Conservation (phyloP, 1,140 invertebrate species). For the Wasmannia auropunctata region DNA sequence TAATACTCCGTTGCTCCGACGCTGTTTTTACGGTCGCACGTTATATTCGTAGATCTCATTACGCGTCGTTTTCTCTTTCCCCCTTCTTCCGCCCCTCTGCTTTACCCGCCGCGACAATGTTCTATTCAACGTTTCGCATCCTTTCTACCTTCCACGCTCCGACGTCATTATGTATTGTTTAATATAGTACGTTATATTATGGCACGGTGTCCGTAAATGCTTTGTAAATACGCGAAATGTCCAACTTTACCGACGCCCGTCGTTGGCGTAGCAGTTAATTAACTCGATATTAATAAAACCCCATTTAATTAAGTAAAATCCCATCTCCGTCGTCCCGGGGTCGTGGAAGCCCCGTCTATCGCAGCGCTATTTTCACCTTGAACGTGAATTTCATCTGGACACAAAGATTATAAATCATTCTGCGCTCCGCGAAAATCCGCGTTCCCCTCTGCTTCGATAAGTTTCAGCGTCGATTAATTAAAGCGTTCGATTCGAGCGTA, state of each 20-base stretch:
- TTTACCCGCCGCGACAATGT: conserved; percentile 32
- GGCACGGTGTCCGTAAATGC: conserved; percentile 34
- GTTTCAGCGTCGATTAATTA: neutral
- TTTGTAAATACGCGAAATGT: conserved; percentile 41
- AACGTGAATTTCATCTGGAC: conserved; percentile 1
- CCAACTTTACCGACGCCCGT: conserved; percentile 15
- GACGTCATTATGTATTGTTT: conserved; percentile 49
- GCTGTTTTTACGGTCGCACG: conserved; percentile 15
- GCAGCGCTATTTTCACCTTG: neutral
- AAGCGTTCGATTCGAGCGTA: neutral
- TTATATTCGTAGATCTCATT: conserved; percentile 52
- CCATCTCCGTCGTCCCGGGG: neutral
- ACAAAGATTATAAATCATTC: neutral
- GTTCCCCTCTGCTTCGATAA: neutral
- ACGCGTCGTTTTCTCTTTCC: conserved; percentile 26
- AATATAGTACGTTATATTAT: conserved; percentile 36
- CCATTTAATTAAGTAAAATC: conserved; percentile 51
- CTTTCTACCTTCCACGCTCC: conserved; percentile 6
- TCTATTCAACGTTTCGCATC: conserved; percentile 43
- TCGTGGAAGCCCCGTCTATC: neutral
- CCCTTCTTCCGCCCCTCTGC: too few species aligned
- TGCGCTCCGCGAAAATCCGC: neutral
- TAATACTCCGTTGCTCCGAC: conserved; percentile 16
- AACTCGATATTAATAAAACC: conserved; percentile 55
- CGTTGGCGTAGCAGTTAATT: conserved; percentile 34